Percentiles rank a stretch among this genome's conserved stretches.
phyloP scores from a whole-genome alignment of 2,113 vertebrate genomes.

The Misgurnus mizolepis region DNA sequence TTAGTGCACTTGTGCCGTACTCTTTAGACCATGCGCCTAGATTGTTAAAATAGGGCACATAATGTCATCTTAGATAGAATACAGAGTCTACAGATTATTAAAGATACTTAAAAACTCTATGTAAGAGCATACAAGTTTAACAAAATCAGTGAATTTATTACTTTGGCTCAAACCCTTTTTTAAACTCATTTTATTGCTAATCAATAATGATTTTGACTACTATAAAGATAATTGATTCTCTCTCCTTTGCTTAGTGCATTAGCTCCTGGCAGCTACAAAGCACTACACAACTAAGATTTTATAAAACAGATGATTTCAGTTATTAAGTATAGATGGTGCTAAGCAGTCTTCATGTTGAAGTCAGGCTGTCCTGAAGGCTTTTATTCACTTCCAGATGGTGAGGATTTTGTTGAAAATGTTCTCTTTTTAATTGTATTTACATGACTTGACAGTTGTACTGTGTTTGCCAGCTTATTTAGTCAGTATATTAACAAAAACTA shows the following conservation, averaged over 20 bases:
- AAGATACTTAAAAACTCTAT: not conserved
- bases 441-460: not conserved
- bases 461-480: conserved; percentile 18
- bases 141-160: not conserved
- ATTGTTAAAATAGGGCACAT: not conserved
- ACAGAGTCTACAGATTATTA: conserved; percentile 8
- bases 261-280: conserved; percentile 8
- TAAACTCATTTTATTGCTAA: not conserved
- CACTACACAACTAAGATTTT: not conserved
- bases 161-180: not conserved
- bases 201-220: conserved; percentile 8
- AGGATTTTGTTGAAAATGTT: conserved; percentile 40
- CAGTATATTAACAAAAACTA: not conserved
- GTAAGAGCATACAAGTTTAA: not conserved
- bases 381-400: conserved; percentile 40
- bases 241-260: conserved; percentile 19
- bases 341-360: conserved; percentile 21
- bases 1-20: no score
- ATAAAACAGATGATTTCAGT: conserved; percentile 2
- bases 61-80: conserved; percentile 33
- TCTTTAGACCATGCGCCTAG: no score
- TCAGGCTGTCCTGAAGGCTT: conserved; percentile 39
- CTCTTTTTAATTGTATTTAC: conserved; percentile 28
- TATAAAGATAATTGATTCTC: conserved; percentile 11
- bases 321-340: conserved; percentile 35